Base-by-base conservation (phyloP, 2,888 invertebrate species). In the Brenthis ino region DNA sequence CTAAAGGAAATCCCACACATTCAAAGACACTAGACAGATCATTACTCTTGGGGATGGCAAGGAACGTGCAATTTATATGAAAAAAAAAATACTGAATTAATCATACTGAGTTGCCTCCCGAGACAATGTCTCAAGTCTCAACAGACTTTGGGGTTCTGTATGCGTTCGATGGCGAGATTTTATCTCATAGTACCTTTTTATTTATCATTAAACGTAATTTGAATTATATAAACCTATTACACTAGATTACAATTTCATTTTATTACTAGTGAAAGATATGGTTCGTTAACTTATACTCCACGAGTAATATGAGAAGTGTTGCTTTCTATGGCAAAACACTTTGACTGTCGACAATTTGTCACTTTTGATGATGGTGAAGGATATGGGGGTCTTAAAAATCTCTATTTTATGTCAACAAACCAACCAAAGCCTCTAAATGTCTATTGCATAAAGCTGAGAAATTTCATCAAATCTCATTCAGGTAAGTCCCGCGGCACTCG, bases 1-100 rank as follows among this genome's bases (percentile, higher is more conserved):
- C 78, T 83, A 86, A 87, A 83, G 75, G 78, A 81, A 83, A 72
- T 69, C 66, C 61, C 69, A 73, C 68, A 71, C 69, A 68, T 57
- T 54, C 75, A 71, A 43, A 43, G 37, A 66, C 66, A 57, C 65
- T 55, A 57, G 66, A 68, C 70, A 70, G 72, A 72, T 68, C 72
- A 64, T 71, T 66, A 68, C 24, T 53, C 68, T 64, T 56, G 64
- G 28, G n/a, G 57, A 61, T 16, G 63, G 67, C 50, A 50, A 67
- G 61, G 64, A 57, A 70, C 57, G 51, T 58, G 51, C 11, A 51
- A 65, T 65, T 67, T 61, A 56, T 65, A 54, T 65, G 28, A 16
- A 28, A 37, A 53, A 60, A 70, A 53, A 60, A 70, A 70, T 72
- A 72, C 72, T 72, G 72, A 67, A 65, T 48, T 14, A 54, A 63